phyloP scores from a whole-genome alignment of 1,140 invertebrate species.

The Nylanderia fulva region DNA sequence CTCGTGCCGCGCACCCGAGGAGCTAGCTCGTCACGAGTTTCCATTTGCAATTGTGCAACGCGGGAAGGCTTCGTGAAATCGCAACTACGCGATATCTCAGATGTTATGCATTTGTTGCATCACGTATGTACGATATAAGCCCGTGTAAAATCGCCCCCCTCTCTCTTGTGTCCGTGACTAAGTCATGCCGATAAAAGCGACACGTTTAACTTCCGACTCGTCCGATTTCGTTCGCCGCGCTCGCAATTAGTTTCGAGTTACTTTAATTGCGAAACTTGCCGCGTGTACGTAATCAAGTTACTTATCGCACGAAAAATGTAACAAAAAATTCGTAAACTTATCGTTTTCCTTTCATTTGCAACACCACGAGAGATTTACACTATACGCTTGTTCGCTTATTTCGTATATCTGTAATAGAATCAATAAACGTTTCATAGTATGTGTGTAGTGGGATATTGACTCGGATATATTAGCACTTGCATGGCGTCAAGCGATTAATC shows the following conservation, averaged over 20 bases:
- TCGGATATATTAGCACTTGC: neutral
- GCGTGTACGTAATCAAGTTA: slow-evolving; percentile 50
- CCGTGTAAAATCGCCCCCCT: slow-evolving; percentile 29
- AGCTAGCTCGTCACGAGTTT: slow-evolving; percentile 64
- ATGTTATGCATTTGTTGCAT: slow-evolving; percentile 41
- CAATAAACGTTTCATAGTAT: neutral
- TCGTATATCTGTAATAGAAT: slow-evolving; percentile 14
- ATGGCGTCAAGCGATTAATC: neutral
- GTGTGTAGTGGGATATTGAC: neutral
- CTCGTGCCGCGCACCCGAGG: slow-evolving; percentile 59
- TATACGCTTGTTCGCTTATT: slow-evolving; percentile 1
- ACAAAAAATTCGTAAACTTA: slow-evolving; percentile 24
- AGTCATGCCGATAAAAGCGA: slow-evolving; percentile 37
- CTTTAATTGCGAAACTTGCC: slow-evolving; percentile 47
- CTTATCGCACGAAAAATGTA: slow-evolving; percentile 45
- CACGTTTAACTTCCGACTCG: slow-evolving; percentile 4
- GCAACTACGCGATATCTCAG: slow-evolving; percentile 48
- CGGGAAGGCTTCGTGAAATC: slow-evolving; percentile 47
- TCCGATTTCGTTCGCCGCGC: slow-evolving; percentile 36
- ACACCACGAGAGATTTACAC: slow-evolving; percentile 33
- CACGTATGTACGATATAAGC: neutral
- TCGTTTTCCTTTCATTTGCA: slow-evolving; percentile 1
- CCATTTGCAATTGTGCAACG: slow-evolving; percentile 67
- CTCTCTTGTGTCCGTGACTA: slow-evolving; percentile 16
- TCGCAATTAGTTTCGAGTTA: slow-evolving; percentile 59